Evolutionary conservation across 1,140 invertebrate genomes (phyloP).

Genomic region (Pogonognathellus flavescens): DNA sequence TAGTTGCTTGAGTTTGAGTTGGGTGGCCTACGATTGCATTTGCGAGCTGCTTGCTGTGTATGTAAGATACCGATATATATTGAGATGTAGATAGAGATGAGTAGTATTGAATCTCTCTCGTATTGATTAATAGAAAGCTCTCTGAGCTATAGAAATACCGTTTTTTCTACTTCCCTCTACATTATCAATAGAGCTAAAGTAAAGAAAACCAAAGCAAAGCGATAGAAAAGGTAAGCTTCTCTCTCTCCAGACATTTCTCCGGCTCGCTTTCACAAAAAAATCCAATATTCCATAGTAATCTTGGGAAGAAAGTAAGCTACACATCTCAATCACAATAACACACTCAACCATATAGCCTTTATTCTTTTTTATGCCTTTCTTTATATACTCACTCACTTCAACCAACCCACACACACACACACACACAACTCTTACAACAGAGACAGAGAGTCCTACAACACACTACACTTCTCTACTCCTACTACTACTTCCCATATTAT

Average conservation of each 20-base stretch:
- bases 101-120: slow-evolving; percentile 37
- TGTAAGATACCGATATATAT: slow-evolving; percentile 41
- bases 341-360: slow-evolving; percentile 48
- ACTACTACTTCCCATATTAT: neutral
- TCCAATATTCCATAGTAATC: slow-evolving; percentile 50
- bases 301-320: slow-evolving; percentile 43
- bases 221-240: slow-evolving; percentile 50
- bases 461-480: neutral
- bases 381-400: slow-evolving; percentile 21
- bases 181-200: slow-evolving; percentile 50
- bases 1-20: too few relatives aligned
- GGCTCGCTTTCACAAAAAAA: slow-evolving; percentile 49
- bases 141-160: slow-evolving; percentile 44
- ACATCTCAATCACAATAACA: slow-evolving; percentile 50
- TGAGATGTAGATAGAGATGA: slow-evolving; percentile 50
- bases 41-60: neutral
- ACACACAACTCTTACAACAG: neutral
- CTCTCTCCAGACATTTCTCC: slow-evolving; percentile 48
- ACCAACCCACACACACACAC: neutral
- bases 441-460: neutral
- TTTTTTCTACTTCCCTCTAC: slow-evolving; percentile 50
- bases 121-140: slow-evolving; percentile 49
- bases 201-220: slow-evolving; percentile 50
- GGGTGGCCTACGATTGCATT: too few relatives aligned
- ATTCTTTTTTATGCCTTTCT: slow-evolving; percentile 43